Evolutionary conservation across 1,140 invertebrate species (phyloP).

Genomic region (Penaeus chinensis): DNA sequence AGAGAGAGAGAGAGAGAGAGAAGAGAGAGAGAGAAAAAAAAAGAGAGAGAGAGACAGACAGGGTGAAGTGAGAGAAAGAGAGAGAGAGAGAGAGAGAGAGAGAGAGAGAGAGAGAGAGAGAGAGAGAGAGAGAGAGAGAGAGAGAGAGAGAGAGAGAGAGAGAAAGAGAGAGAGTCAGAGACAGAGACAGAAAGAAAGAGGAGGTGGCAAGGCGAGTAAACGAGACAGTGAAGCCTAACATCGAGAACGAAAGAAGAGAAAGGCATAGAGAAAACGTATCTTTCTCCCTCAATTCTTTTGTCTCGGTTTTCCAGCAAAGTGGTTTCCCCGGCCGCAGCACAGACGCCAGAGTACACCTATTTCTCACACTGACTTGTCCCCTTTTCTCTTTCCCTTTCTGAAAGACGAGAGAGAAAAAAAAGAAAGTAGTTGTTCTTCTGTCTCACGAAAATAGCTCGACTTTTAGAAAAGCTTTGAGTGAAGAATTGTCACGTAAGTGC

Average conservation of each 20-base stretch:
- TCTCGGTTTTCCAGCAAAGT: too few relatives aligned
- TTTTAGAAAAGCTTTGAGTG: neutral
- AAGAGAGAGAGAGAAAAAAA: slow-evolving; percentile 23
- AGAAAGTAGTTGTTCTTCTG: too few relatives aligned
- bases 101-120: neutral
- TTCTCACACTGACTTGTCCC: too few relatives aligned
- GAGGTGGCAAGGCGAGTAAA: neutral
- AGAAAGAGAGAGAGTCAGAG: slow-evolving; percentile 18
- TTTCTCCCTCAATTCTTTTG: too few relatives aligned
- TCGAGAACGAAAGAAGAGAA: neutral
- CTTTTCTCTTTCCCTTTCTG: too few relatives aligned
- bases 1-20: slow-evolving; percentile 39
- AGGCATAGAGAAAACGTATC: neutral
- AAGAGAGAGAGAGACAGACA: neutral
- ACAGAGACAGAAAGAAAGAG: slow-evolving; percentile 16
- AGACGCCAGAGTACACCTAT: too few relatives aligned
- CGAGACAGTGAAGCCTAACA: slow-evolving; percentile 4
- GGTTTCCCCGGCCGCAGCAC: too few relatives aligned
- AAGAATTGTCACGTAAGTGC: neutral
- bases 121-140: slow-evolving; percentile 25
- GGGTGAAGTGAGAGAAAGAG: too few relatives aligned
- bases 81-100: too few relatives aligned
- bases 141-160: slow-evolving; percentile 11
- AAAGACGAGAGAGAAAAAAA: too few relatives aligned
- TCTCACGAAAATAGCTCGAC: too few relatives aligned